Percentiles rank a stretch among this genome's conserved stretches.
These are phyloP conservation scores for Boloria euphrosyne DNA, from an alignment of 2,888 invertebrate genomes.

Conservation along the genomic window DNA sequence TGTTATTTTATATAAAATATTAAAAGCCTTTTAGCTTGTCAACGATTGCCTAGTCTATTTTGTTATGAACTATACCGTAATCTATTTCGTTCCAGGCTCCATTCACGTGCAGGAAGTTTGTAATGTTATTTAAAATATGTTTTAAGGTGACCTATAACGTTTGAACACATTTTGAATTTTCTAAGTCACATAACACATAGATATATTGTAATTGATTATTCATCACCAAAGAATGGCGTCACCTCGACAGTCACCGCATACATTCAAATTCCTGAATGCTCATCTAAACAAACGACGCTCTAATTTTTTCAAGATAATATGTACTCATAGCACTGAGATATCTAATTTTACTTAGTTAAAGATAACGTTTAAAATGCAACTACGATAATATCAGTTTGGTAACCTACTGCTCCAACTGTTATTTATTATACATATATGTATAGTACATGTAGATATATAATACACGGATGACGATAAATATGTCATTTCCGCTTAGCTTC, in stretches of 20 bases:
- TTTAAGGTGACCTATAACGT: too few species aligned
- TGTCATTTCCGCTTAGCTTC: conserved; percentile 16
- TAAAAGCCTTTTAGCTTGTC: conserved; percentile 15
- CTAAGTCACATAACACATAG: too few species aligned
- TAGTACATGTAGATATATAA: background rate
- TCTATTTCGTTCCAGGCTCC: conserved; percentile 3
- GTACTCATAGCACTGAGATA: conserved; percentile 28
- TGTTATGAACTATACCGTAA: background rate
- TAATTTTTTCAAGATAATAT: conserved; percentile 41
- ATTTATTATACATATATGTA: conserved; percentile 5
- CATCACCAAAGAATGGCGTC: conserved; percentile 45
- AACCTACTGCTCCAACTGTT: conserved; percentile 12
- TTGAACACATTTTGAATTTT: too few species aligned
- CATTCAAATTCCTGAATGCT: conserved; percentile 49
- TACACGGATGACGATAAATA: background rate
- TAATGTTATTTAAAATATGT: conserved; percentile 4
- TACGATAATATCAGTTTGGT: conserved; percentile 4
- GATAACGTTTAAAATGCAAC: conserved; percentile 12
- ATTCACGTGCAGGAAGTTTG: background rate
- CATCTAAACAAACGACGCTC: conserved; percentile 50
- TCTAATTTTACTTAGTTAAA: conserved; percentile 27
- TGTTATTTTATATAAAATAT: background rate
- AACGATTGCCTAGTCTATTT: conserved; percentile 9
- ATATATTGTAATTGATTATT: too few species aligned
- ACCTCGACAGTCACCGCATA: conserved; percentile 38